phyloP scores from a whole-genome alignment of 2,113 vertebrate genomes.

The Leptodactylus fuscus region DNA sequence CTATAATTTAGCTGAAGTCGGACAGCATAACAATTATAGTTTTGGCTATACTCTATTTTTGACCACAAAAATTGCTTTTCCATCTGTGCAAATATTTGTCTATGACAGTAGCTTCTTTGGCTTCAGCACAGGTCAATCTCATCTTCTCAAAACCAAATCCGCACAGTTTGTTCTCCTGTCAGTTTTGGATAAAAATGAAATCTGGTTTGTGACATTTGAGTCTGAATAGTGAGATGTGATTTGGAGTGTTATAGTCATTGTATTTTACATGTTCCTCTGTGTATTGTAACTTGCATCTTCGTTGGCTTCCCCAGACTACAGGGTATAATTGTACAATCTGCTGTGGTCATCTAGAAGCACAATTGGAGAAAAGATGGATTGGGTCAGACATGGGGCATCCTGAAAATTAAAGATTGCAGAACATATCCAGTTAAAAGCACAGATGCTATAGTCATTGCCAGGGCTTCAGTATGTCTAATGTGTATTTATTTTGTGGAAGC shows the following conservation, averaged over 20 bases:
- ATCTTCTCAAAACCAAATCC: background rate
- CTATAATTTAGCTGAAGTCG: background rate
- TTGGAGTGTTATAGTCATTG: background rate
- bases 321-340: background rate
- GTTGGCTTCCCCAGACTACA: background rate
- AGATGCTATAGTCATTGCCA: background rate
- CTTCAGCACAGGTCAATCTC: background rate
- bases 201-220: slow-evolving; percentile 13
- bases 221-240: slow-evolving; percentile 8
- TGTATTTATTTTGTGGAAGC: background rate
- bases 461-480: background rate
- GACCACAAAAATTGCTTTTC: background rate
- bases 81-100: background rate
- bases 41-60: background rate
- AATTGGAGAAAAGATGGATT: background rate
- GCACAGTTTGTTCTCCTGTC: slow-evolving; percentile 6
- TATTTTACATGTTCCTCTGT: background rate
- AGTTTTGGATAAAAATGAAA: slow-evolving; percentile 8
- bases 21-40: background rate
- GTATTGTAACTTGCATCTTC: background rate
- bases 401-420: slow-evolving; percentile 34
- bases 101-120: background rate
- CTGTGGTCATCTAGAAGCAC: background rate
- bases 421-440: background rate
- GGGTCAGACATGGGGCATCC: background rate